These are phyloP conservation scores for Protaetia brevitarsis DNA, from an alignment of 1,140 invertebrate genomes.

Conservation along the genomic window DNA sequence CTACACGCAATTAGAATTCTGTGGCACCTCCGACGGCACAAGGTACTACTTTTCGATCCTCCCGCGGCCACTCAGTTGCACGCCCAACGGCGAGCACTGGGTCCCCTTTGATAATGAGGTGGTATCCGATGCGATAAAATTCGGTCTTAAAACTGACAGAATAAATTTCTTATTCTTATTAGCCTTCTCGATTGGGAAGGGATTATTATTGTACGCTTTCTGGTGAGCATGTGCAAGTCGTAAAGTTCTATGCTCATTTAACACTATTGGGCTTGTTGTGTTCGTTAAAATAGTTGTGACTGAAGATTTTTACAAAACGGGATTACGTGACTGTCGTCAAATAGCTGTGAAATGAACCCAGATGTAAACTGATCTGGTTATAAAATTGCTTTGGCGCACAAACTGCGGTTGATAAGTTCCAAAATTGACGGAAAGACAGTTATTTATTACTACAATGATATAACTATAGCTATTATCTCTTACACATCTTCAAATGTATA, in stretches of 20 bases:
- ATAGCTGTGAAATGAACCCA: too few species aligned
- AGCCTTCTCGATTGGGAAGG: neutral
- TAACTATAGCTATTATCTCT: too few species aligned
- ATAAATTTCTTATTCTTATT: neutral
- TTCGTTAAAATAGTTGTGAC: too few species aligned
- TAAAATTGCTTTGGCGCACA: too few species aligned
- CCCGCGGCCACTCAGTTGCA: neutral
- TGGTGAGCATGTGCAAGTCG: neutral
- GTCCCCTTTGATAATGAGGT: neutral
- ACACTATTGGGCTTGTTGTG: too few species aligned
- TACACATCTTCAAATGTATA: too few species aligned
- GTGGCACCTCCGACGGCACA: neutral
- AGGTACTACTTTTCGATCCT: neutral
- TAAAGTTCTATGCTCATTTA: neutral
- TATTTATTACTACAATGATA: too few species aligned
- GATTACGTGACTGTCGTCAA: too few species aligned
- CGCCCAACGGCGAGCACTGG: neutral
- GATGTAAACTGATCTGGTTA: too few species aligned
- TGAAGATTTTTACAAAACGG: neutral
- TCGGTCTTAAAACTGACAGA: neutral
- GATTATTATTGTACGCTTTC: neutral
- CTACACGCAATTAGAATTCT: conserved; percentile 12
- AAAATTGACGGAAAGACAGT: too few species aligned
- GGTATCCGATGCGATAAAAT: neutral
- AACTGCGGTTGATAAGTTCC: too few species aligned